Conservation (phyloP, 1,140 invertebrate species). For the Polyergus mexicanus region DNA sequence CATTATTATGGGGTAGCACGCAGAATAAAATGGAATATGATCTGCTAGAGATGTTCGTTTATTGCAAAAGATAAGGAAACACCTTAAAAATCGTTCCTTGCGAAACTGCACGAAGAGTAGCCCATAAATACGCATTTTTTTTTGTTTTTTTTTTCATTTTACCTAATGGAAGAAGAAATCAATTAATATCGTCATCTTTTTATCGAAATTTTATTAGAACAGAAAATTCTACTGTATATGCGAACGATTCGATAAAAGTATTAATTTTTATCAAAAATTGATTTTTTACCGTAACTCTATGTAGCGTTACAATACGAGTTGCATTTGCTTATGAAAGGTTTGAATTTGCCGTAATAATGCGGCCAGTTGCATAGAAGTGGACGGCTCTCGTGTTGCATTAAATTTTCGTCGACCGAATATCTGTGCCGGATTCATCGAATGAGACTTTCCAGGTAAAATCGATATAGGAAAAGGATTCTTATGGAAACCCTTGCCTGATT, state of each 20-base stretch:
- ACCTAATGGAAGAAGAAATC: neutral
- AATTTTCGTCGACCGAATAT: conserved; percentile 48
- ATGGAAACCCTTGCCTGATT: conserved; percentile 41
- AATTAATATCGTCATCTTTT: neutral
- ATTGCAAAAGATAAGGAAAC: conserved; percentile 18
- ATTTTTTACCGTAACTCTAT: neutral
- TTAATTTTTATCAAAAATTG: neutral
- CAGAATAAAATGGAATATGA: conserved; percentile 72
- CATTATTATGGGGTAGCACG: conserved; percentile 68
- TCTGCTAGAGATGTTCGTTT: conserved; percentile 50
- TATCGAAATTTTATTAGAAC: neutral
- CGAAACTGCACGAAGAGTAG: neutral
- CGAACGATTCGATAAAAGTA: neutral
- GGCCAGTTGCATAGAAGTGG: conserved; percentile 73
- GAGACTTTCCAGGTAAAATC: conserved; percentile 32
- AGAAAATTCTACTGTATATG: neutral
- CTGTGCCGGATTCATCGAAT: conserved; percentile 21
- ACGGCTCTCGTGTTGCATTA: conserved; percentile 63
- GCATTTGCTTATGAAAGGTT: conserved; percentile 81
- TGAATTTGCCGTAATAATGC: conserved; percentile 81
- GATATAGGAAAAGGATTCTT: conserved; percentile 29
- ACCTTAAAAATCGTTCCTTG: conserved; percentile 8
- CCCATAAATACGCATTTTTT: neutral
- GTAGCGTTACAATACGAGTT: conserved; percentile 64
- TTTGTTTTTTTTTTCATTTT: neutral